Evolutionary conservation across 2,888 invertebrate genomes (phyloP).

Genomic region (Elegia similella): DNA sequence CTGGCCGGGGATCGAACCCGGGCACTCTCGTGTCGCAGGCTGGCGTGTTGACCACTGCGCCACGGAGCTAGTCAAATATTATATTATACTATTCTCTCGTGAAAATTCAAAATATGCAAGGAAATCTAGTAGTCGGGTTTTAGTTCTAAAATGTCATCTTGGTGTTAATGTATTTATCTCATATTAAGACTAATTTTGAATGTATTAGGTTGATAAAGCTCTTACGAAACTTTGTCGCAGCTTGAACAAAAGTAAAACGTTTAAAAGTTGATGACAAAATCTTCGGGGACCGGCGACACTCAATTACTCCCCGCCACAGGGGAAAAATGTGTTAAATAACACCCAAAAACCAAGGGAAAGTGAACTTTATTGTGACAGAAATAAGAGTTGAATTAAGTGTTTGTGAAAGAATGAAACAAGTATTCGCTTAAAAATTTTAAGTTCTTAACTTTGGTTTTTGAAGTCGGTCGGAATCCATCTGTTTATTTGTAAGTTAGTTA

Average conservation of each 20-base stretch:
- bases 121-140: too few relatives aligned
- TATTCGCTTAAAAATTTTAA: neutral
- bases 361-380: neutral
- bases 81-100: too few relatives aligned
- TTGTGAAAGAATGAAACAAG: neutral
- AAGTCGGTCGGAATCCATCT: neutral
- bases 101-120: too few relatives aligned
- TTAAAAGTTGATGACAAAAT: neutral
- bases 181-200: too few relatives aligned
- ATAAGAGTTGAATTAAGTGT: neutral
- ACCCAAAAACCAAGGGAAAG: neutral
- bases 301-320: neutral
- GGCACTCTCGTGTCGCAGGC: too few relatives aligned
- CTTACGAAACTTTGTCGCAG: neutral
- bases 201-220: neutral
- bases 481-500: neutral
- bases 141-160: too few relatives aligned
- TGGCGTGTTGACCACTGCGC: too few relatives aligned
- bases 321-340: neutral
- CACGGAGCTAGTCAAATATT: too few relatives aligned
- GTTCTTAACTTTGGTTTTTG: neutral
- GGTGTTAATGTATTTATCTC: too few relatives aligned
- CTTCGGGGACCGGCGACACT: neutral
- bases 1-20: too few relatives aligned
- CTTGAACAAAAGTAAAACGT: slow-evolving; percentile 2